A percentile compares a stretch with the other conserved stretches of the same genome.
These are phyloP conservation scores for Dendrolimus kikuchii DNA, from an alignment of 1,140 invertebrate genomes.

Conservation along the genomic window DNA sequence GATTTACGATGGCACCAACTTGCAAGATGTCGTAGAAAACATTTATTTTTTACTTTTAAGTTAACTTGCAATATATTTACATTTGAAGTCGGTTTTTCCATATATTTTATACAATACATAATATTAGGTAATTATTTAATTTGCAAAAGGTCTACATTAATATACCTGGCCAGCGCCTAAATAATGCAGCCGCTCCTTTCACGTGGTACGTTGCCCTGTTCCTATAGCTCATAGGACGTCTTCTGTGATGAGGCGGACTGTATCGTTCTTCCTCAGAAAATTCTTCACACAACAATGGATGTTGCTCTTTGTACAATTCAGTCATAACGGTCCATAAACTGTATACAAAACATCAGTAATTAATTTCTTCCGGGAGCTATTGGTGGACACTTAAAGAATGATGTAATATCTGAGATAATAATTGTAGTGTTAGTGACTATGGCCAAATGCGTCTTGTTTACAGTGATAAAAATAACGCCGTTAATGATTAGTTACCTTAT, in stretches of 20 bases:
- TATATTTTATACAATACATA: not conserved
- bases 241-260: constrained; percentile 21
- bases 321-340: constrained; percentile 47
- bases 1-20: too few relatives aligned
- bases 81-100: too few relatives aligned
- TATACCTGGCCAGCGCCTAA: constrained; percentile 56
- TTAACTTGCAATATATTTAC: too few relatives aligned
- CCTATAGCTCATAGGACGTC: constrained; percentile 15
- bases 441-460: too few relatives aligned
- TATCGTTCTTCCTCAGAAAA: constrained; percentile 40
- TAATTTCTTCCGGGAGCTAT: constrained; percentile 1
- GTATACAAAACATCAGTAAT: constrained; percentile 17
- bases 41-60: too few relatives aligned
- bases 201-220: constrained; percentile 28
- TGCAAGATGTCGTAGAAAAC: too few relatives aligned
- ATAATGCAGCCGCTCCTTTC: constrained; percentile 43
- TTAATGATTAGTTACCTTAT: too few relatives aligned
- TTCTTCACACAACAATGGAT: constrained; percentile 43
- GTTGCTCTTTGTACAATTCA: constrained; percentile 39
- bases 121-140: constrained; percentile 4
- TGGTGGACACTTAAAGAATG: too few relatives aligned
- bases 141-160: constrained; percentile 1
- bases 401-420: too few relatives aligned
- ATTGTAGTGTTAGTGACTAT: too few relatives aligned
- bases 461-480: too few relatives aligned